Percentiles rank a stretch among this genome's conserved stretches.
Evolutionary conservation across 2,888 invertebrate genomes (phyloP).

Genomic region (Caradrina clavipalpis): DNA sequence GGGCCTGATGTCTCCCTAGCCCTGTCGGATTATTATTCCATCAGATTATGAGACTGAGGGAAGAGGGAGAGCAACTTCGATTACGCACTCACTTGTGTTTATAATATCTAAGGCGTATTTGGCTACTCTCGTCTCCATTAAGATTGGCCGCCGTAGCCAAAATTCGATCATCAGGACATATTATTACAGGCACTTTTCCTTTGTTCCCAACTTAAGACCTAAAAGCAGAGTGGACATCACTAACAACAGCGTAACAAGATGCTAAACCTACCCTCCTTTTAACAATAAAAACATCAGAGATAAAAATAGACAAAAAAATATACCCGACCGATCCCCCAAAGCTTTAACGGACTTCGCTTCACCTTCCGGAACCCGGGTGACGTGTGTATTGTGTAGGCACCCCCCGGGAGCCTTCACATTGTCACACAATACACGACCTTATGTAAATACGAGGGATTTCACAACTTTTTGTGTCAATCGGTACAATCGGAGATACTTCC

Average conservation of each 20-base stretch:
- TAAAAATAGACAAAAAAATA: slow-evolving; percentile 20
- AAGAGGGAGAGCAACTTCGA: too few species aligned
- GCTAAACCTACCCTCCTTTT: background rate
- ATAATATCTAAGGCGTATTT: too few species aligned
- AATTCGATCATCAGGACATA: too few species aligned
- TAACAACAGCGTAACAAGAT: background rate
- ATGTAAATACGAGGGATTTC: slow-evolving; percentile 52
- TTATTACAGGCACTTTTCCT: background rate
- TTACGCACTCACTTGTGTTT: too few species aligned
- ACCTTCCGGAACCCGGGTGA: slow-evolving; percentile 22
- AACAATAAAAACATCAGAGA: slow-evolving; percentile 17
- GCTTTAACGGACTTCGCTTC: slow-evolving; percentile 20
- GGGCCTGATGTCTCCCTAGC: too few species aligned
- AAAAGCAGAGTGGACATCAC: background rate
- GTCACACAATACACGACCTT: slow-evolving; percentile 47
- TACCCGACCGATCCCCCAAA: background rate
- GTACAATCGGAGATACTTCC: slow-evolving; percentile 38
- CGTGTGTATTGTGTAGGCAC: slow-evolving; percentile 33
- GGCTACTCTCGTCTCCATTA: too few species aligned
- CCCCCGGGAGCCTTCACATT: slow-evolving; percentile 35
- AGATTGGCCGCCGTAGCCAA: too few species aligned
- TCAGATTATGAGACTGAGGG: too few species aligned
- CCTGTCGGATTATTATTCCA: too few species aligned
- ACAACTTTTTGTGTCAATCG: slow-evolving; percentile 46
- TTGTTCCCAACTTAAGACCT: too few species aligned